phyloP scores from a whole-genome alignment of 2,797 vertebrate species.

The Loriculus beryllinus region DNA sequence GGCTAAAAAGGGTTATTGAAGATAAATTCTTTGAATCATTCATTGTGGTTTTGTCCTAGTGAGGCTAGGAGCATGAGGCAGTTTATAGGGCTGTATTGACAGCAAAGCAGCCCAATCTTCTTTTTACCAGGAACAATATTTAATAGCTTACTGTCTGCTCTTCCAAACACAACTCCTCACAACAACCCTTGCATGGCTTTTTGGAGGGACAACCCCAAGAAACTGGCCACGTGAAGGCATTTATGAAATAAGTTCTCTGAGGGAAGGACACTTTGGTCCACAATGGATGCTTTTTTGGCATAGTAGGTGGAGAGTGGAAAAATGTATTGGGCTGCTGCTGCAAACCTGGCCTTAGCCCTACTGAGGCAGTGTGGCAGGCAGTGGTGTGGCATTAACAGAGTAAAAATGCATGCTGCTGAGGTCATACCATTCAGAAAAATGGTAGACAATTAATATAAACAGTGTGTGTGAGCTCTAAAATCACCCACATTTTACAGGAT shows the following conservation, averaged over 20 bases:
- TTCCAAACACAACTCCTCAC: background rate
- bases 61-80: background rate
- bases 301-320: rapidly evolving
- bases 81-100: background rate
- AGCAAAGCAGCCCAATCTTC: background rate
- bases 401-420: background rate
- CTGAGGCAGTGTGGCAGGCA: background rate
- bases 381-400: background rate
- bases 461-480: background rate
- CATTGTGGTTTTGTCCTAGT: background rate
- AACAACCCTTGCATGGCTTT: background rate
- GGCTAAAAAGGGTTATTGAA: background rate
- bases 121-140: background rate
- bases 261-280: background rate
- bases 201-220: background rate
- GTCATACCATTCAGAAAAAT: background rate
- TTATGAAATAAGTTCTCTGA: background rate
- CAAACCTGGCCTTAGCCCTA: background rate
- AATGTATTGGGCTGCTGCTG: background rate
- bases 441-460: background rate
- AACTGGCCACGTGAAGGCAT: background rate
- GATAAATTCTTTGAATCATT: background rate
- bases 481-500: background rate
- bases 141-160: background rate
- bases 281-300: background rate